Percentiles rank a stretch among this genome's conserved stretches.
Evolutionary conservation across 2,888 invertebrate genomes (phyloP).

Genomic region (Orthonychiurus folsomi): DNA sequence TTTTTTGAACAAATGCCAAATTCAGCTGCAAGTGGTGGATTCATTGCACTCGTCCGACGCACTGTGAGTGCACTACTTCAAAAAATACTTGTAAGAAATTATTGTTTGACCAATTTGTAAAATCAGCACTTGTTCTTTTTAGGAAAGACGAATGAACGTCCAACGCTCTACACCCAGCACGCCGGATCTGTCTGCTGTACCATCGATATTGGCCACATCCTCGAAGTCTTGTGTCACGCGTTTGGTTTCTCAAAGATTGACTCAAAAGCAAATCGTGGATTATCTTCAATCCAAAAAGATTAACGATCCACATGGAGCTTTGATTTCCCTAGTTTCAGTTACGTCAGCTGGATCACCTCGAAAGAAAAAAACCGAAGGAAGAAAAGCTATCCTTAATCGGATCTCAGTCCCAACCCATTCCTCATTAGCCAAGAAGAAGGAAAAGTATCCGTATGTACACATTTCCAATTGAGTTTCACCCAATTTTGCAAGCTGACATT

Average conservation of each 20-base stretch:
- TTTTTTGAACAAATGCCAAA: conserved; percentile 27
- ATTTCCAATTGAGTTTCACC: not conserved
- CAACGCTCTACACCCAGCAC: conserved; percentile 13
- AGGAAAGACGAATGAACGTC: conserved; percentile 8
- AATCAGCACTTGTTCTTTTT: not conserved
- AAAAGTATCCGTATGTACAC: conserved; percentile 19
- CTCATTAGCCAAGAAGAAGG: conserved; percentile 23
- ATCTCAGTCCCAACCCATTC: conserved; percentile 33
- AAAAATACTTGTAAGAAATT: not conserved
- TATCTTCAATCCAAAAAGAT: too few relatives aligned
- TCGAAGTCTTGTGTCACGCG: not conserved
- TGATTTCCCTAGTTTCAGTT: conserved; percentile 10
- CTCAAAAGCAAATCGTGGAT: too few relatives aligned
- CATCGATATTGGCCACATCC: too few relatives aligned
- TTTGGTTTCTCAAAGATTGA: too few relatives aligned
- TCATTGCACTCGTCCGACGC: conserved; percentile 27
- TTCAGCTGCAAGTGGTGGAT: conserved; percentile 31
- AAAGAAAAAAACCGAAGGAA: conserved; percentile 20
- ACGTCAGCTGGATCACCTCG: conserved; percentile 5
- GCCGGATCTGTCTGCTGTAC: conserved; percentile 9
- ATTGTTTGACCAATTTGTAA: not conserved
- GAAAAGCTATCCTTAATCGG: conserved; percentile 29
- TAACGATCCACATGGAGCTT: too few relatives aligned
- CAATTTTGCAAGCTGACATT: not conserved
- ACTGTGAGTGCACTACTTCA: conserved; percentile 7